Percentiles rank a stretch among this genome's conserved stretches.
Conservation (phyloP, 2,113 vertebrate species). For the Stigmatopora nigra region DNA sequence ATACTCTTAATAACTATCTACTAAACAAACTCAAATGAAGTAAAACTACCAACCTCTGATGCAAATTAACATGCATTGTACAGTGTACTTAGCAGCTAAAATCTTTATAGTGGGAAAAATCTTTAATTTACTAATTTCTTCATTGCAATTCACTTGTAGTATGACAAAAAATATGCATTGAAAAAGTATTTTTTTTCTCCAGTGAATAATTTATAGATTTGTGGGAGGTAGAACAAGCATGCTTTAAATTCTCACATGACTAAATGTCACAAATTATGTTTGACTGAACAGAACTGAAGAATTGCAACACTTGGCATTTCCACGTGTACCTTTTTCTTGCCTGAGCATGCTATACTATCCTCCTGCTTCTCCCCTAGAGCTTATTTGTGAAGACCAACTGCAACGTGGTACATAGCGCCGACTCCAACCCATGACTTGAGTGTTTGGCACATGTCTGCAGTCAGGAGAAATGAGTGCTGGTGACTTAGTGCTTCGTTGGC, state of each 20-base stretch:
- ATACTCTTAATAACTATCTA: not conserved
- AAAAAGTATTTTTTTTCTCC: not conserved
- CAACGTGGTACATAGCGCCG: slow-evolving; percentile 43
- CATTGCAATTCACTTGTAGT: not conserved
- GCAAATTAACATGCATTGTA: not conserved
- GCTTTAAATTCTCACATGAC: too few species aligned
- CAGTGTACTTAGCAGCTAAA: not conserved
- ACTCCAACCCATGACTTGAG: slow-evolving; percentile 54
- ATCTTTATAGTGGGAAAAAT: not conserved
- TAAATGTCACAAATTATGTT: too few species aligned
- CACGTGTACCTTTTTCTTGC: slow-evolving; percentile 22
- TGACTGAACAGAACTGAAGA: not conserved
- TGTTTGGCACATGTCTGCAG: slow-evolving; percentile 49
- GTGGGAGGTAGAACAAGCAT: too few species aligned
- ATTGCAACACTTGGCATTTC: not conserved
- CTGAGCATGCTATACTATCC: slow-evolving; percentile 23
- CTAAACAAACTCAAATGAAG: too few species aligned
- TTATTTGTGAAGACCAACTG: slow-evolving; percentile 48
- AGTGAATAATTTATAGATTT: too few species aligned
- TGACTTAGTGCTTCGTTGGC: slow-evolving; percentile 62
- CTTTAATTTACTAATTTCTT: not conserved
- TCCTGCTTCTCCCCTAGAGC: slow-evolving; percentile 46
- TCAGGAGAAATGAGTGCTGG: slow-evolving; percentile 51
- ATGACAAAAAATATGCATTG: not conserved
- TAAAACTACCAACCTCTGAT: too few species aligned